Evolutionary conservation across 2,113 vertebrate genomes (phyloP).

Genomic region (rat (Rattus norvegicus)): GRCr8 NC_086036.1:76106001-76106500

Average conservation of each 20-base stretch:
- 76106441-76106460: background rate
- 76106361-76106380: background rate
- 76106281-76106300: background rate
- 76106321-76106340: background rate
- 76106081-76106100: background rate
- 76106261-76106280: background rate
- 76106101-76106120: background rate
- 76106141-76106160: background rate
- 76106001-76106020: background rate
- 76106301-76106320: background rate
- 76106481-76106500: background rate
- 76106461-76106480: background rate
- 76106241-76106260: background rate
- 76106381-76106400: background rate
- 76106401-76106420: background rate
- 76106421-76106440: background rate
- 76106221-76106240: background rate
- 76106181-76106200: background rate
- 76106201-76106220: background rate
- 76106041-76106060: background rate
- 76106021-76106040: fast-evolving
- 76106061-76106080: background rate
- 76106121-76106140: background rate
- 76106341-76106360: background rate
- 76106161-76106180: background rate